Base-by-base conservation (phyloP, 2,888 invertebrate species). In the Lobophora halterata region DNA sequence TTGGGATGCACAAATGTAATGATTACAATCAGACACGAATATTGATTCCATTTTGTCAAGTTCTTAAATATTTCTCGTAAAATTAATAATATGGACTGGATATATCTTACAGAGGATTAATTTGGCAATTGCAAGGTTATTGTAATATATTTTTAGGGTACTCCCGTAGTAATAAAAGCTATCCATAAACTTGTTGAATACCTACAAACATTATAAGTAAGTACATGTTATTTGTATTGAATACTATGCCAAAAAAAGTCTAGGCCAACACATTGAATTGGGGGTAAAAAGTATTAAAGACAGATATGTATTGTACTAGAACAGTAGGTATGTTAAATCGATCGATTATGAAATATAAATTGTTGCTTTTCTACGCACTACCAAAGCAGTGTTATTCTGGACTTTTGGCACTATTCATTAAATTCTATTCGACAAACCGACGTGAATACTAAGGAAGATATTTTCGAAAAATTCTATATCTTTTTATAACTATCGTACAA, bases 261-360 rank as follows among this genome's bases (percentile, higher is more conserved):
- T 56, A 62, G 61, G 58, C 62, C 57, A 68, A 65, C 61, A 58
- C 45, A 49, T 62, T 65, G 61, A 69, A 71, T 69, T 74, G 67
- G 71, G n/a, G n/a, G n/a, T n/a, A n/a, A n/a, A 71, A 71, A 61
- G 67, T 23, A 17, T 18, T 78, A 79, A 78, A 81, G 79, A 72
- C 74, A 71, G 85, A 85, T 85, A 83, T 85, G 85, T 85, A 64
- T 79, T 72, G 79, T 74, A 76, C n/a, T n/a, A n/a, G n/a, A n/a
- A n/a, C 64, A 71, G 69, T 64, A 67, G 66, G 69, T 74, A 77
- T 61, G 21, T 42, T 31, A 75, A 45, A n/a, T n/a, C n/a, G n/a
- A n/a, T n/a, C n/a, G n/a, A n/a, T n/a, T n/a, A n/a, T n/a, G n/a
- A 67, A 73, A 65, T 79, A 76, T 74, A 73, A 75, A 77, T 75